Evolutionary conservation across 2,888 invertebrate species (phyloP), one percentile per base, ranked within the genome.

Genomic region (Carpatolechia fugitivella): DNA sequence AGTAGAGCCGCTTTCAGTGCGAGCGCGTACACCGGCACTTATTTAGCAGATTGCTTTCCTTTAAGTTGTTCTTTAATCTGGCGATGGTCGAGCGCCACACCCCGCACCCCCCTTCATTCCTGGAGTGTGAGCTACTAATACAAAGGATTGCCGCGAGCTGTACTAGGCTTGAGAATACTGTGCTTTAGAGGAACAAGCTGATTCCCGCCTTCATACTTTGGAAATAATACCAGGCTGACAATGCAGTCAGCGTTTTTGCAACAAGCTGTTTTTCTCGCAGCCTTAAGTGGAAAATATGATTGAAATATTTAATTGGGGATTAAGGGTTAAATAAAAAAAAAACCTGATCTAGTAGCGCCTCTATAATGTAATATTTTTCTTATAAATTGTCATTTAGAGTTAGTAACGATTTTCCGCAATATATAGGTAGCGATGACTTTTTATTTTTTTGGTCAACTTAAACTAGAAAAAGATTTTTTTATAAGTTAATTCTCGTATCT

Each of bases 1-100:
- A 72, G 82, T 83, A 80, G 85, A 88, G 88, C 76, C 77, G 41
- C 64, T 51, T 73, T 56, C 63, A 48, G 10, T 51, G 44, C 66
- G 63, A 61, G 58, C 36, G 61, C 54, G 61, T 64, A 66, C 69
- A 70, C 72, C 72, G 70, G 78, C 80, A 82, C 88, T 88, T 90
- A 88, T 90, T 90, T 90, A 88, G 87, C 86, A 89, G 90, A 90
- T 90, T 90, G 90, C 90, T 90, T 90, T 85, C 85, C 85, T 88
- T 86, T 86, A 88, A 90, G 89, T 86, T 87, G 82, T 87, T 86
- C 85, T 88, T 87, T 85, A 86, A 88, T 87, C 83, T 82, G 80
- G 82, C 79, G 69, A 82, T 81, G 78, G 79, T 70, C 74, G 73
- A 66, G 52, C 48, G 52, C 63, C 60, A 56, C 65, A 62, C 64